Percentiles rank a stretch among this genome's conserved stretches.
Evolutionary conservation across 2,797 vertebrate genomes (phyloP).

Genomic region (Mareca penelope): DNA sequence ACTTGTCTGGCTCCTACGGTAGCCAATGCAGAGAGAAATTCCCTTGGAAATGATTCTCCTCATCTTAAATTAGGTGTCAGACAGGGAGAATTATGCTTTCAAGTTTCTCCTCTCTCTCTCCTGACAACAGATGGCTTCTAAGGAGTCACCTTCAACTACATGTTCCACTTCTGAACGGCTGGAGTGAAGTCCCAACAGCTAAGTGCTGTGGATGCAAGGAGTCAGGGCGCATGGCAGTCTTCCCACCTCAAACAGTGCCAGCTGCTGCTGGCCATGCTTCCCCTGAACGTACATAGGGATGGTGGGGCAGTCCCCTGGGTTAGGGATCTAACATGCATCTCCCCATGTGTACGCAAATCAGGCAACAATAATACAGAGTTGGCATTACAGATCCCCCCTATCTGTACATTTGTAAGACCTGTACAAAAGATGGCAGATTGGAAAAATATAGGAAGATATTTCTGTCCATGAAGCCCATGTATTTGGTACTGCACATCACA

Average conservation of each 20-base stretch:
- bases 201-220: neutral
- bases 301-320: neutral
- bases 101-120: neutral
- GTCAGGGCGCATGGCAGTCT: neutral
- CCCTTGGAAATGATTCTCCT: neutral
- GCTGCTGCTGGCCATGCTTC: neutral
- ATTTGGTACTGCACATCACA: neutral
- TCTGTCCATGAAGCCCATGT: neutral
- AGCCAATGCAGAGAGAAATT: neutral
- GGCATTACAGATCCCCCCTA: neutral
- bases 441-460: neutral
- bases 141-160: neutral
- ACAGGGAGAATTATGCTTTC: neutral
- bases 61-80: neutral
- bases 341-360: neutral
- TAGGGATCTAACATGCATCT: neutral
- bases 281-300: accelerated
- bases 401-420: neutral
- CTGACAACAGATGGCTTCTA: neutral
- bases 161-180: neutral
- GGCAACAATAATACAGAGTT: neutral
- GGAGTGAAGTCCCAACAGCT: neutral
- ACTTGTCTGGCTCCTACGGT: neutral
- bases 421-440: neutral
- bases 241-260: neutral